phyloP scores from a whole-genome alignment of 2,113 vertebrate species.

The Atlantisia rogersi region DNA sequence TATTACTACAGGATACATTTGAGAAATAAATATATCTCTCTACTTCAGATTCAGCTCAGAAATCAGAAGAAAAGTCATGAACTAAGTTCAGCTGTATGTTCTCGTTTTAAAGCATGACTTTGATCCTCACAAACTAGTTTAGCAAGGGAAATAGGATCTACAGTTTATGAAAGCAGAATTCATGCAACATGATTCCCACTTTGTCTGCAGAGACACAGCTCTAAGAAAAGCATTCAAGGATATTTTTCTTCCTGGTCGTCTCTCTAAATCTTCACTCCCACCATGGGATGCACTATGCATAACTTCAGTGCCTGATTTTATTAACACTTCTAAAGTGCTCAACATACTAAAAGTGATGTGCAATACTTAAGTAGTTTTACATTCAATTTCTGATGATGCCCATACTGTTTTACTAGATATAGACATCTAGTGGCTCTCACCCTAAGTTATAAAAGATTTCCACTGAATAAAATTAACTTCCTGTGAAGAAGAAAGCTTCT shows the following conservation, averaged over 20 bases:
- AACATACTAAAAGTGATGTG: neutral
- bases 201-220: neutral
- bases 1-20: neutral
- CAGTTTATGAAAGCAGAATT: neutral
- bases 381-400: neutral
- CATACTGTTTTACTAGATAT: neutral
- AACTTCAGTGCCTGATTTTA: neutral
- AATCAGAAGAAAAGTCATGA: neutral
- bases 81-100: neutral
- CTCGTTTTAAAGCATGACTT: neutral
- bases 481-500: neutral
- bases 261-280: neutral
- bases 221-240: neutral
- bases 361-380: neutral
- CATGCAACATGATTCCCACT: fast-evolving
- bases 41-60: neutral
- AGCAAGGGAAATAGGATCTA: neutral
- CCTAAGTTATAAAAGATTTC: neutral
- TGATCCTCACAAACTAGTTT: neutral
- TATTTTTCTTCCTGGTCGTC: neutral
- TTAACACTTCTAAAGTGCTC: neutral
- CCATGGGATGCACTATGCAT: neutral
- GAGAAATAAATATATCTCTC: neutral
- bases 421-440: neutral
- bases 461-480: neutral